Percentiles rank a stretch among this genome's conserved stretches.
These are phyloP conservation scores for Beroe forskalii DNA, from an alignment of 37 sponge, comb jelly and placozoan genomes.

Conservation along the genomic window DNA sequence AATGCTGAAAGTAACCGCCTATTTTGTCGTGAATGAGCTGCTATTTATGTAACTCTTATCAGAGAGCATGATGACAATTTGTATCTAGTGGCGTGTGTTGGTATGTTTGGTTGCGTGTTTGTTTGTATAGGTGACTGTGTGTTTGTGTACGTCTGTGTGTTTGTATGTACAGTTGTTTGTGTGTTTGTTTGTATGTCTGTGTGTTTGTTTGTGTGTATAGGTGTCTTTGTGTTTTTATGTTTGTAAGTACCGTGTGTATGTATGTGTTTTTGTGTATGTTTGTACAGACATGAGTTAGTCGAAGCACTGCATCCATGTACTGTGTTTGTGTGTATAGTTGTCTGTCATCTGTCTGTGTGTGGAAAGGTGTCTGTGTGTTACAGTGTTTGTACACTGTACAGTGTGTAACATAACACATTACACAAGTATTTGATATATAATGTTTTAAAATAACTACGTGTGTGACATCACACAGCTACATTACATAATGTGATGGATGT, in stretches of 20 bases:
- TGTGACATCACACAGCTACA: too few species aligned
- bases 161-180: neutral
- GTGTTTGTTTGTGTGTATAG: neutral
- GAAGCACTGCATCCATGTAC: neutral
- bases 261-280: constrained; percentile 24
- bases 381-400: too few species aligned
- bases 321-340: neutral
- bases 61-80: neutral
- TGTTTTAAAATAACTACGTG: too few species aligned
- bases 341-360: too few species aligned
- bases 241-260: neutral
- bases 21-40: too few species aligned
- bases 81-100: neutral
- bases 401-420: too few species aligned
- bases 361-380: too few species aligned
- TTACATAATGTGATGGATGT: too few species aligned
- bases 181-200: neutral
- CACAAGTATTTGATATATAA: too few species aligned
- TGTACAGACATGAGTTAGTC: neutral
- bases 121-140: neutral
- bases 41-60: too few species aligned
- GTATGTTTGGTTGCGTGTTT: neutral
- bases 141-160: neutral
- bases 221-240: neutral
- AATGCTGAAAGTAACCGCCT: too few species aligned